Percentiles rank a stretch among this genome's conserved stretches.
phyloP scores from a whole-genome alignment of 2,113 vertebrate species.

The Synchiropus splendidus region DNA sequence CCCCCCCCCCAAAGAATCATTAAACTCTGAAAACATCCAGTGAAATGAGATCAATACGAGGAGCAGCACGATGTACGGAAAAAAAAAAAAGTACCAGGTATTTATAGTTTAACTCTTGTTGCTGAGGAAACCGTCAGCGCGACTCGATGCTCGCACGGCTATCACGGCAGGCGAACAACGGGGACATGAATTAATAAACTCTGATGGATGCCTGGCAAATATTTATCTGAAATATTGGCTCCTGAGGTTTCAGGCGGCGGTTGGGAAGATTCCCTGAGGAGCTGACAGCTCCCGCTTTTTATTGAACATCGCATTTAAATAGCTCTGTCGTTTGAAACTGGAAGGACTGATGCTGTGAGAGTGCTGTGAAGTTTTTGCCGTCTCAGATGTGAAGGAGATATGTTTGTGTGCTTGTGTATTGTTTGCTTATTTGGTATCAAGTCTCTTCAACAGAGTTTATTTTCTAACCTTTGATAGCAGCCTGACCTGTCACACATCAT shows the following conservation, averaged over 20 bases:
- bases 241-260: background rate
- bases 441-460: no score
- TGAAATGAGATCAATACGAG: constrained; percentile 1
- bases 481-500: no score
- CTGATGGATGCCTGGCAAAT: constrained; percentile 21
- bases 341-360: no score
- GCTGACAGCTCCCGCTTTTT: constrained; percentile 6
- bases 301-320: constrained; percentile 22
- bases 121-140: constrained; percentile 20
- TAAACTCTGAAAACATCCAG: background rate
- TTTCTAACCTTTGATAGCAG: no score
- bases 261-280: constrained; percentile 17
- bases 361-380: no score
- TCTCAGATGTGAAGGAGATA: no score
- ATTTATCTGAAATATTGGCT: constrained; percentile 22
- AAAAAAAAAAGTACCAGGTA: constrained; percentile 5
- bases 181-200: constrained; percentile 38
- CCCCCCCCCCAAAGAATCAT: no score
- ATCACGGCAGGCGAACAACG: constrained; percentile 8
- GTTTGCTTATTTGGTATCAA: no score
- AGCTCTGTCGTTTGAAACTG: constrained; percentile 2
- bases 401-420: no score
- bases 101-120: constrained; percentile 15
- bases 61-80: background rate
- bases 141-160: background rate